A percentile compares a stretch with the other conserved stretches of the same genome.
Evolutionary conservation across 2,888 invertebrate genomes (phyloP).

Genomic region (Drymonia ruficornis): DNA sequence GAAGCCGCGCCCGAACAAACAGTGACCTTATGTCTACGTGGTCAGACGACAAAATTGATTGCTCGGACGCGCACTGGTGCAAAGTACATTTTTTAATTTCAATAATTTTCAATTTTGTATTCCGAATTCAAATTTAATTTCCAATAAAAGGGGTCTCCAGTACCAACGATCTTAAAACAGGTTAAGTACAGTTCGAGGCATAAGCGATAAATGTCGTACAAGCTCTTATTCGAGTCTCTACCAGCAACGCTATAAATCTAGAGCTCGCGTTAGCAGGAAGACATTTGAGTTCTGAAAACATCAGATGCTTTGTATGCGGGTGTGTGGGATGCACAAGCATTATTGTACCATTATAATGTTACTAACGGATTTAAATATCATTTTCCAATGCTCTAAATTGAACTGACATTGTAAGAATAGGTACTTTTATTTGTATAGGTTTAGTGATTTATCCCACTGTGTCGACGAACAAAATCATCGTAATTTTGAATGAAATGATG

Average conservation of each 20-base stretch:
- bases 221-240: conserved; percentile 64
- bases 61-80: too few species aligned
- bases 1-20: too few species aligned
- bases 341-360: conserved; percentile 14
- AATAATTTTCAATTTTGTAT: not conserved
- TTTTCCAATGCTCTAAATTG: not conserved
- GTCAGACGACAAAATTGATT: too few species aligned
- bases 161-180: not conserved
- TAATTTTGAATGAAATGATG: too few species aligned
- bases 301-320: conserved; percentile 67
- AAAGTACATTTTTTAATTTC: too few species aligned
- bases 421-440: not conserved
- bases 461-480: too few species aligned
- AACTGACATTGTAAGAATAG: not conserved
- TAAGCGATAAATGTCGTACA: conserved; percentile 76
- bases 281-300: conserved; percentile 74
- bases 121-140: not conserved
- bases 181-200: conserved; percentile 50
- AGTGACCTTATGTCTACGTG: too few species aligned
- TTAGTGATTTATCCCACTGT: not conserved
- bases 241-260: conserved; percentile 71
- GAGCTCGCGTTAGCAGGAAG: conserved; percentile 51
- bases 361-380: not conserved
- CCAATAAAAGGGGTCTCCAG: not conserved
- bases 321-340: conserved; percentile 41